Evolutionary conservation across 2,797 vertebrate species (phyloP).

Genomic region (Pempheris klunzingeri): DNA sequence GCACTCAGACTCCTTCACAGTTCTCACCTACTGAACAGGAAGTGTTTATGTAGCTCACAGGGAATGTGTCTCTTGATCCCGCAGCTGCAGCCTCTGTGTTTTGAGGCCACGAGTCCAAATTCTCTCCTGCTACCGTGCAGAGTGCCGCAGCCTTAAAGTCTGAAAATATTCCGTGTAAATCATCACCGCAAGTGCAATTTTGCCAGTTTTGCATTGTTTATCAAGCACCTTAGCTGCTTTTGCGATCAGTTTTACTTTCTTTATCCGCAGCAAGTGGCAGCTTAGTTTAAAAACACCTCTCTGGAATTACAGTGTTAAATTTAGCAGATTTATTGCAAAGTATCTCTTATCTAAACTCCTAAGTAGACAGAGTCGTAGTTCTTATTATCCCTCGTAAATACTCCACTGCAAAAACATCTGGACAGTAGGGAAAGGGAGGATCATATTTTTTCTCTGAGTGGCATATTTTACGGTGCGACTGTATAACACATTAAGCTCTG

Average conservation of each 20-base stretch:
- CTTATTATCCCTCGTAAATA: slow-evolving; percentile 67
- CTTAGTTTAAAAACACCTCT: slow-evolving; percentile 9
- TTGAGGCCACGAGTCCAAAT: slow-evolving; percentile 55
- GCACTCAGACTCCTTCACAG: slow-evolving; percentile 19
- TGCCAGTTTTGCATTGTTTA: neutral
- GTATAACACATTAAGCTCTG: slow-evolving; percentile 64
- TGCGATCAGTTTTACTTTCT: neutral
- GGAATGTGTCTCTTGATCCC: slow-evolving; percentile 70
- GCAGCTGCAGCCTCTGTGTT: slow-evolving; percentile 61
- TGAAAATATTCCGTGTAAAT: slow-evolving; percentile 10
- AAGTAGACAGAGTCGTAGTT: slow-evolving; percentile 48
- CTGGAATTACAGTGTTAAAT: slow-evolving; percentile 34
- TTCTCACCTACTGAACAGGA: slow-evolving; percentile 71
- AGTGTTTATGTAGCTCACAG: slow-evolving; percentile 65
- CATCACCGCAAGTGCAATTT: neutral
- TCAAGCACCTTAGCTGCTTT: neutral
- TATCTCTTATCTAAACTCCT: slow-evolving; percentile 59
- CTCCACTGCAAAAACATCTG: slow-evolving; percentile 71
- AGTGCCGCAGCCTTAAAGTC: slow-evolving; percentile 4
- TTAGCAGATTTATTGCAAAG: slow-evolving; percentile 61
- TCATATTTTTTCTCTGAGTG: slow-evolving; percentile 65
- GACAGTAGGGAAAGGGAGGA: slow-evolving; percentile 56
- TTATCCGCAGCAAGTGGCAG: neutral
- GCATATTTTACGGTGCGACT: slow-evolving; percentile 64
- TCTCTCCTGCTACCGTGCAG: slow-evolving; percentile 55